Conservation (phyloP, 1,140 invertebrate genomes). For the Lepidurus apus region DNA sequence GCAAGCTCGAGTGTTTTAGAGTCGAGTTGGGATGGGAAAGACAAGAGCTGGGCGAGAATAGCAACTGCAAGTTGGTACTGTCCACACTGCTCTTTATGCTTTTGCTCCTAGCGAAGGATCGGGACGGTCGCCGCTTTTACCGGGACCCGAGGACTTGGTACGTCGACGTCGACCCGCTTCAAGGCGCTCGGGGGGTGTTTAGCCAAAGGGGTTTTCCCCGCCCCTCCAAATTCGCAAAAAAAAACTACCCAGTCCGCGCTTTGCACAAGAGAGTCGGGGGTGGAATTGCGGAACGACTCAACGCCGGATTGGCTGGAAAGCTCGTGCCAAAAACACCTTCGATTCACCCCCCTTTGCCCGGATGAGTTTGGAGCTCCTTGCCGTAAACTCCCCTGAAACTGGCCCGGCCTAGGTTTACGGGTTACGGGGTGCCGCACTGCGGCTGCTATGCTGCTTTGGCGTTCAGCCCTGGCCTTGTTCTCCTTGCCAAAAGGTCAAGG, state of each 20-base stretch:
- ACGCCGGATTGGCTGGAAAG: not conserved
- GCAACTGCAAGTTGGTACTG: not conserved
- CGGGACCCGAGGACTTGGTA: not conserved
- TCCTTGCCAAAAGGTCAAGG: not conserved
- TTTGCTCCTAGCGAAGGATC: not conserved
- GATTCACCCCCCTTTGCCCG: not conserved
- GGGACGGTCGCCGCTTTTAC: not conserved
- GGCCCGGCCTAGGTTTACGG: not conserved
- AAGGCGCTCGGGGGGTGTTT: not conserved
- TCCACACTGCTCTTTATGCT: not conserved
- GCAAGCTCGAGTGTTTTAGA: not conserved
- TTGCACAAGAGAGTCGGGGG: not conserved
- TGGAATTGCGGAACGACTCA: not conserved
- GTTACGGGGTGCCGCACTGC: conserved; percentile 16
- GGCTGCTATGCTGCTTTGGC: conserved; percentile 6
- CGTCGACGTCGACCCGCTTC: conserved; percentile 4
- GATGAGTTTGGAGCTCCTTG: not conserved
- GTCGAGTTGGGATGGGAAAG: not conserved
- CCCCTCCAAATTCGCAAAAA: conserved; percentile 11
- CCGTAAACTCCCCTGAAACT: not conserved
- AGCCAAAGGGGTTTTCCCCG: not conserved
- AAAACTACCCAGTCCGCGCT: not conserved
- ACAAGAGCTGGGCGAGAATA: not conserved
- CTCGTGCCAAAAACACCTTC: not conserved
- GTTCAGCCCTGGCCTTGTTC: conserved; percentile 7